These are phyloP conservation scores for Cirrhinus molitorella DNA, from an alignment of 2,797 vertebrate genomes.

Conservation along the genomic window DNA sequence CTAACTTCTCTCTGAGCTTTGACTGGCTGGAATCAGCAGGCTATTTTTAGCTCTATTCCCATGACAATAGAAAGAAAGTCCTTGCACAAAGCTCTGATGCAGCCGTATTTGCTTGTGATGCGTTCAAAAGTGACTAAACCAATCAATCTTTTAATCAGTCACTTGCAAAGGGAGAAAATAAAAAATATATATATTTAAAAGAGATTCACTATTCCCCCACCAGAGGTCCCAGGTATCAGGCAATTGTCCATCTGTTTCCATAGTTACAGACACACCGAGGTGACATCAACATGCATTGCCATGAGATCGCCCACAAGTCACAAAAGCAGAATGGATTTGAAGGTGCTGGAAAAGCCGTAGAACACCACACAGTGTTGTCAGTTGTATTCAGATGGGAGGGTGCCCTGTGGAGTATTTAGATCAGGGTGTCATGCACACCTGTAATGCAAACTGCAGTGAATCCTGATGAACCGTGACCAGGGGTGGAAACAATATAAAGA, in stretches of 20 bases:
- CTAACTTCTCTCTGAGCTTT: conserved; percentile 64
- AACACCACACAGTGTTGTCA: background rate
- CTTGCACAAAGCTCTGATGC: conserved; percentile 60
- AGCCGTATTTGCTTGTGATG: conserved; percentile 62
- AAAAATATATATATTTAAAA: background rate
- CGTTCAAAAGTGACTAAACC: conserved; percentile 18
- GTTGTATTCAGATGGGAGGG: background rate
- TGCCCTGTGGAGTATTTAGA: background rate
- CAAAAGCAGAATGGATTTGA: conserved; percentile 9
- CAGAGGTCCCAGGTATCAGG: conserved; percentile 29
- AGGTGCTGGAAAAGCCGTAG: conserved; percentile 12
- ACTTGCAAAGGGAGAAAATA: background rate
- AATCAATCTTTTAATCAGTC: background rate
- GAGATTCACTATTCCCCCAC: conserved; percentile 3
- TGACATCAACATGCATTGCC: background rate
- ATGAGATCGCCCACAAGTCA: conserved; percentile 10
- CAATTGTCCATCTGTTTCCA: conserved; percentile 49
- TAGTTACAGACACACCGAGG: conserved; percentile 32
- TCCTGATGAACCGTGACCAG: background rate
- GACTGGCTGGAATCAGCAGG: conserved; percentile 61
- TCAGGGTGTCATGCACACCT: background rate
- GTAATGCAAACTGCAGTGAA: background rate
- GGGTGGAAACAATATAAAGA: background rate
- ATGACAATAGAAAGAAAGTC: conserved; percentile 66
- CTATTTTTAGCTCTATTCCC: conserved; percentile 74